A percentile compares a stretch with the other conserved stretches of the same genome.
phyloP scores from a whole-genome alignment of 2,888 invertebrate species.

The Slavum lentiscoides region DNA sequence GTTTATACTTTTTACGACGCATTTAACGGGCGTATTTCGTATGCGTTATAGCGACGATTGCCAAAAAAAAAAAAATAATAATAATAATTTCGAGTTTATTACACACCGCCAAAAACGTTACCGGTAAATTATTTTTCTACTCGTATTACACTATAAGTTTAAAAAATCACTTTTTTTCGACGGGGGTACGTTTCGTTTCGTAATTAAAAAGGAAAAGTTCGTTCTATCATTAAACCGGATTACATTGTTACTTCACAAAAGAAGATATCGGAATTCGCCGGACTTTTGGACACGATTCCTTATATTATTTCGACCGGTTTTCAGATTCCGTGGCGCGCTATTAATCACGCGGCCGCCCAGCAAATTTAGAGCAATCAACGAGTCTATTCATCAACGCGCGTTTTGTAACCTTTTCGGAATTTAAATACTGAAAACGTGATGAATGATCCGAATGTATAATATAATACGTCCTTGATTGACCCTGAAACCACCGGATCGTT shows the following conservation, averaged over 20 bases:
- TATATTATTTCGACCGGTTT: too few relatives aligned
- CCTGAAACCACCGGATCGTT: neutral
- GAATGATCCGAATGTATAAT: neutral
- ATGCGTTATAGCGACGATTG: neutral
- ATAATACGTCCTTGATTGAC: neutral
- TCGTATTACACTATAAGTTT: neutral
- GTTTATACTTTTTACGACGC: slow-evolving; percentile 17
- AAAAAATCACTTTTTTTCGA: too few relatives aligned
- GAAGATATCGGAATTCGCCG: too few relatives aligned
- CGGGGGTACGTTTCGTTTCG: neutral
- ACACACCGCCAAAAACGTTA: neutral
- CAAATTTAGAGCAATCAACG: slow-evolving; percentile 6
- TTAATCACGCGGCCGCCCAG: too few relatives aligned
- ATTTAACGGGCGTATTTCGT: neutral
- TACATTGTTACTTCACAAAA: neutral
- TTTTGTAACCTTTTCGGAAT: neutral
- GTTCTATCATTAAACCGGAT: neutral
- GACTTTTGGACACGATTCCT: too few relatives aligned
- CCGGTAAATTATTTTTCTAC: neutral
- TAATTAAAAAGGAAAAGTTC: neutral
- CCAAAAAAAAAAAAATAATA: neutral
- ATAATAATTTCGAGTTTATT: slow-evolving; percentile 18
- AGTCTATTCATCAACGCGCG: neutral
- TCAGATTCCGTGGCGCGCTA: too few relatives aligned
- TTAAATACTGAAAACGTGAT: neutral